Conservation (phyloP, 1,140 invertebrate genomes). For the Drosophila bocki region DNA sequence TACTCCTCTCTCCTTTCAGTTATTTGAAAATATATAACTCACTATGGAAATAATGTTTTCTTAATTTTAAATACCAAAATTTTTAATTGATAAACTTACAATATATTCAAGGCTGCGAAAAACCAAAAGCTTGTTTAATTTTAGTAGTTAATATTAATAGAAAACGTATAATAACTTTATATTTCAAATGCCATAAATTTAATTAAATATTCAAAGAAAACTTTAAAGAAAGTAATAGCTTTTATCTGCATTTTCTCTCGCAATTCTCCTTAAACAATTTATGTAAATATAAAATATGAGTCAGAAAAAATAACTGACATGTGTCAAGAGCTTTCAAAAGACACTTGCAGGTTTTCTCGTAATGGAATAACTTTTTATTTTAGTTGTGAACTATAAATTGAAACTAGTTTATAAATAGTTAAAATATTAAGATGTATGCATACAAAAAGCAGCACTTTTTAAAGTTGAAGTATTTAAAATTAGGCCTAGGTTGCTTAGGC, state of each 20-base stretch:
- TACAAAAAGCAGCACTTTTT: accelerated
- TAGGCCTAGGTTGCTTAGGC: background rate
- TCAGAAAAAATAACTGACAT: background rate
- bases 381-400: background rate
- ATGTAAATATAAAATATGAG: background rate
- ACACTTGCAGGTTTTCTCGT: background rate
- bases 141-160: background rate
- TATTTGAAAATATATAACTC: background rate
- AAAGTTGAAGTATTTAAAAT: background rate
- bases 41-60: background rate
- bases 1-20: too few relatives aligned
- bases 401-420: background rate
- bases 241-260: background rate
- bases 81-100: background rate
- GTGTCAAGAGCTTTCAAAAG: constrained; percentile 1
- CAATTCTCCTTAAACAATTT: background rate
- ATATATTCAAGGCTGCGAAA: background rate
- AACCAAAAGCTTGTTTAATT: background rate
- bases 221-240: background rate
- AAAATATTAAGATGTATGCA: background rate
- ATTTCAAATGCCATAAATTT: background rate
- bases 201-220: background rate
- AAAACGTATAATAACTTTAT: background rate
- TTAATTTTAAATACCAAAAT: background rate
- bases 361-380: background rate